Evolutionary conservation across 64 coral and sea anemone genomes (phyloP).

Genomic region (Anthopleura sola): DNA sequence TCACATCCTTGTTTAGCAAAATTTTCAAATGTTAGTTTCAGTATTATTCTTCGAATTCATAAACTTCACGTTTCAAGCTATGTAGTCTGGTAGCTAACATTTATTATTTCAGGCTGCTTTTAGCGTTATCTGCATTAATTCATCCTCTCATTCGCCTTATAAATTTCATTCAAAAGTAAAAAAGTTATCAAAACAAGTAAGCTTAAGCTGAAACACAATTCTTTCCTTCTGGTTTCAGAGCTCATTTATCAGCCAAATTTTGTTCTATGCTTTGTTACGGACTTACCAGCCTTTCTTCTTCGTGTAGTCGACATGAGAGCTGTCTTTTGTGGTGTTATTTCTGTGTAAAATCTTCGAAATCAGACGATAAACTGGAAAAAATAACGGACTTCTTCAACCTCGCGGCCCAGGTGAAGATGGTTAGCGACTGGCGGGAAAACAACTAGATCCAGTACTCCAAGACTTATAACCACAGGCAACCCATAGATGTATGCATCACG

Average conservation of each 20-base stretch:
- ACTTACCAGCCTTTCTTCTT: conserved; percentile 22
- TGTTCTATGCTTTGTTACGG: background rate
- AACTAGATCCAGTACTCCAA: background rate
- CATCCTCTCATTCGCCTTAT: no score
- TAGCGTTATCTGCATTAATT: no score
- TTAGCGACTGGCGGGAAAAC: background rate
- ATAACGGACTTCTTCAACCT: background rate
- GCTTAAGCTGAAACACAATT: background rate
- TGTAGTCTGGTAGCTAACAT: no score
- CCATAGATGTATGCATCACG: background rate
- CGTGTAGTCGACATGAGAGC: background rate
- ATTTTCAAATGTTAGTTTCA: no score
- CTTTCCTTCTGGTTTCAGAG: no score
- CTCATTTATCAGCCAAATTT: background rate
- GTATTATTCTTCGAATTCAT: no score
- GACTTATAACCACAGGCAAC: background rate
- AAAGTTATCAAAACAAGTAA: background rate
- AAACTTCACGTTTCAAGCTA: no score
- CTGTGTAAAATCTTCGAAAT: background rate
- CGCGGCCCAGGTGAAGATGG: no score
- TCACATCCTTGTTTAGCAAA: no score
- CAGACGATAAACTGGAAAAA: background rate
- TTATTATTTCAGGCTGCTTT: no score
- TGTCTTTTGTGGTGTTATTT: background rate
- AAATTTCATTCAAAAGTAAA: background rate